A percentile compares a stretch with the other conserved stretches of the same genome.
phyloP scores from a whole-genome alignment of 2,888 invertebrate species.

The Dryococelus australis region DNA sequence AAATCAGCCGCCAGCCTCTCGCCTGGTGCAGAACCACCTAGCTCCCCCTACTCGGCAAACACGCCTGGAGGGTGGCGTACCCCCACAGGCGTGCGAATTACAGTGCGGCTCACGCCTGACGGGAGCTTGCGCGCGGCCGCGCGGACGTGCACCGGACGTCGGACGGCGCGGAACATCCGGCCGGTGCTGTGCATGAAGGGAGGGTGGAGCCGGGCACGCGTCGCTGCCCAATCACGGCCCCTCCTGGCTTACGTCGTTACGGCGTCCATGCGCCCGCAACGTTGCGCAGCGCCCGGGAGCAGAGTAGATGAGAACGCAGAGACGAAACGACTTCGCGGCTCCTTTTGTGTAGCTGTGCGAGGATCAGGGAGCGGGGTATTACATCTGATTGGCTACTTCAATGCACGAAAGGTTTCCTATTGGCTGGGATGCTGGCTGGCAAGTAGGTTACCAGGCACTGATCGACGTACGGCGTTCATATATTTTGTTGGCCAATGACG shows the following conservation, averaged over 20 bases:
- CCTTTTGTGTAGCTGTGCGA: no score
- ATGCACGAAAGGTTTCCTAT: no score
- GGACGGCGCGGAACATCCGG: background rate
- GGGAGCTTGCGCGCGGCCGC: background rate
- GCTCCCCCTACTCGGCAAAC: background rate
- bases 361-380: no score
- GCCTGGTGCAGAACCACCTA: background rate
- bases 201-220: background rate
- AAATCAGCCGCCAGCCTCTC: slow-evolving; percentile 1
- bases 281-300: background rate
- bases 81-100: background rate
- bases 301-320: no score
- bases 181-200: background rate
- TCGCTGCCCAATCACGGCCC: background rate
- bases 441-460: no score
- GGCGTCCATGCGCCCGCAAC: no score
- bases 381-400: no score
- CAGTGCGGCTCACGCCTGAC: background rate
- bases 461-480: no score
- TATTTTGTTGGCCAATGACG: no score
- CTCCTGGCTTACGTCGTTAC: background rate
- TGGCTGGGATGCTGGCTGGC: no score
- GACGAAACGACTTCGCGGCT: no score
- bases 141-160: background rate
- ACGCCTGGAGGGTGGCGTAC: background rate